A percentile compares a stretch with the other conserved stretches of the same genome.
Conservation (phyloP, 2,113 vertebrate genomes). For the Glaucidium brasilianum region DNA sequence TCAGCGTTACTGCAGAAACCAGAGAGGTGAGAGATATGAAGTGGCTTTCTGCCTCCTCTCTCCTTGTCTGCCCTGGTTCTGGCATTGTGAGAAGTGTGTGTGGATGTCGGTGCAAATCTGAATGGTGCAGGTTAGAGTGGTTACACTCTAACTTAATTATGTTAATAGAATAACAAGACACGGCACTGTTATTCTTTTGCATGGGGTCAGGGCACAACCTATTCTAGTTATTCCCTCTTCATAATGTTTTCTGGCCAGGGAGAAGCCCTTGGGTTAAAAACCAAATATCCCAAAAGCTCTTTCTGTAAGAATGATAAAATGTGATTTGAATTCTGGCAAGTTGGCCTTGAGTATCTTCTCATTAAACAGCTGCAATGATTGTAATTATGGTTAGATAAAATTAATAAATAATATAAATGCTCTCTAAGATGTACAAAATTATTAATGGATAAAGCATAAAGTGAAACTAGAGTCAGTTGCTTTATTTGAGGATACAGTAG, state of each 20-base stretch:
- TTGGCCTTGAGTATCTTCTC: conserved; percentile 40
- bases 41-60: not conserved
- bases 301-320: not conserved
- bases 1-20: not conserved
- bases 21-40: not conserved
- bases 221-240: not conserved
- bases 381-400: conserved; percentile 47
- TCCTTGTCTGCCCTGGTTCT: not conserved
- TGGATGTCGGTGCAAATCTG: not conserved
- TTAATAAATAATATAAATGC: conserved; percentile 66
- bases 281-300: not conserved
- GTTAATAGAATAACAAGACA: not conserved
- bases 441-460: conserved; percentile 65
- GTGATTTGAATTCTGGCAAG: conserved; percentile 35
- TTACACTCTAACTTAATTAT: not conserved
- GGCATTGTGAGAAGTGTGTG: not conserved
- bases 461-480: conserved; percentile 50
- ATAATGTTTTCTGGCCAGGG: not conserved
- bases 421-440: conserved; percentile 59
- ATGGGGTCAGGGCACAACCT: not conserved
- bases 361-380: conserved; percentile 42
- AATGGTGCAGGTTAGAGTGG: not conserved
- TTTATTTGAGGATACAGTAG: conserved; percentile 56
- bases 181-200: not conserved
- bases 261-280: not conserved